Percentiles rank a stretch among this genome's conserved stretches.
phyloP scores from a whole-genome alignment of 2,797 vertebrate species.

The Carapus acus region DNA sequence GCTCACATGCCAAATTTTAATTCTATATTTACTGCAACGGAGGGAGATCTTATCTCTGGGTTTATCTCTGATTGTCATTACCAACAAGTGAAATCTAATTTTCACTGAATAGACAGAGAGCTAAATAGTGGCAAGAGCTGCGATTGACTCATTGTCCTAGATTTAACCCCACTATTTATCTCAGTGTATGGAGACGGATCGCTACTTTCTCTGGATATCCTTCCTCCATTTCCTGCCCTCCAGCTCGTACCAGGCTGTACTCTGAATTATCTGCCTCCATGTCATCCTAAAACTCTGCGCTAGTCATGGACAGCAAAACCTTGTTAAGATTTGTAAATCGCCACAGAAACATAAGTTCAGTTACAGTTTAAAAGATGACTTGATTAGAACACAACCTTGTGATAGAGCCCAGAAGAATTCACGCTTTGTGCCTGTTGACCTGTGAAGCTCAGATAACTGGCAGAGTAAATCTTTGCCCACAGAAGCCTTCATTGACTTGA shows the following conservation, averaged over 20 bases:
- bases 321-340: too few species aligned
- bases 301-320: neutral
- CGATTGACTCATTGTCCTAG: neutral
- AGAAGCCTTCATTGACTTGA: constrained; percentile 7
- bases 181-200: neutral
- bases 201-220: neutral
- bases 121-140: neutral
- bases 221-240: constrained; percentile 1
- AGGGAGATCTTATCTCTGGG: neutral
- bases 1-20: constrained; percentile 22
- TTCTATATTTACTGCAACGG: constrained; percentile 6
- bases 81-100: constrained; percentile 2
- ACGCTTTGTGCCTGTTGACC: constrained; percentile 33
- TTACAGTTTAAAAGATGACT: neutral
- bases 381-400: constrained; percentile 22
- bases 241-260: neutral
- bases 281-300: too few species aligned
- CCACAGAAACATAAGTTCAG: neutral
- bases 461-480: constrained; percentile 39
- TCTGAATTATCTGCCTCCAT: neutral
- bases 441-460: constrained; percentile 32
- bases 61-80: constrained; percentile 31
- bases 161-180: neutral
- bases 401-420: constrained; percentile 21
- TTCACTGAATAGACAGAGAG: neutral